Conservation (phyloP, 2,797 vertebrate genomes). For the Nannoperca australis region DNA sequence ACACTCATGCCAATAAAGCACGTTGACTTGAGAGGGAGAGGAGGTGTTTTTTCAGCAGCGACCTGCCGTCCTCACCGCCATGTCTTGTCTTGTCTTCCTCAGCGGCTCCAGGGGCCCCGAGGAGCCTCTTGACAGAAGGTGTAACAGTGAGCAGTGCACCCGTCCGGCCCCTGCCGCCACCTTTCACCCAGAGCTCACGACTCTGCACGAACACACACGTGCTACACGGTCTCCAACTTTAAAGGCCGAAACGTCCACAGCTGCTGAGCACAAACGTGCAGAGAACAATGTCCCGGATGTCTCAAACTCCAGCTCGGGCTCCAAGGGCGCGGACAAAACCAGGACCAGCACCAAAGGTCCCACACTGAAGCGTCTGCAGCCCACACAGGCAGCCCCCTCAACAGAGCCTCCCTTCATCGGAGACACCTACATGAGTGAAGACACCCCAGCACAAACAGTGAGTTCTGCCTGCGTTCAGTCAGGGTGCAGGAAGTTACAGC, state of each 20-base stretch:
- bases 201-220: not conserved
- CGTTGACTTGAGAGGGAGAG: not conserved
- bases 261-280: not conserved
- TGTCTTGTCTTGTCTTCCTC: constrained; percentile 27
- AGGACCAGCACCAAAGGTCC: not conserved
- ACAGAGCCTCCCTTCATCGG: constrained; percentile 77
- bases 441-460: constrained; percentile 70
- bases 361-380: not conserved
- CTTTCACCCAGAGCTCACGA: not conserved
- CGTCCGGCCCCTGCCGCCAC: not conserved
- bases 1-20: too few species aligned
- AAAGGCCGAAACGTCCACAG: not conserved
- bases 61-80: constrained; percentile 4
- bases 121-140: not conserved
- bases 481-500: too few species aligned
- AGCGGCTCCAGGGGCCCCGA: constrained; percentile 4
- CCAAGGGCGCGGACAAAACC: not conserved
- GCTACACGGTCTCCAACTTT: not conserved
- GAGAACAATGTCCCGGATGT: not conserved
- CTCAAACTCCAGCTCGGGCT: not conserved
- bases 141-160: rapidly evolving
- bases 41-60: not conserved
- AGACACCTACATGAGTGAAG: constrained; percentile 77
- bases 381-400: not conserved
- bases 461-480: too few species aligned